These are phyloP conservation scores for Peromyscus maniculatus DNA, from an alignment of 2,113 vertebrate species.

Conservation along the genomic window DNA sequence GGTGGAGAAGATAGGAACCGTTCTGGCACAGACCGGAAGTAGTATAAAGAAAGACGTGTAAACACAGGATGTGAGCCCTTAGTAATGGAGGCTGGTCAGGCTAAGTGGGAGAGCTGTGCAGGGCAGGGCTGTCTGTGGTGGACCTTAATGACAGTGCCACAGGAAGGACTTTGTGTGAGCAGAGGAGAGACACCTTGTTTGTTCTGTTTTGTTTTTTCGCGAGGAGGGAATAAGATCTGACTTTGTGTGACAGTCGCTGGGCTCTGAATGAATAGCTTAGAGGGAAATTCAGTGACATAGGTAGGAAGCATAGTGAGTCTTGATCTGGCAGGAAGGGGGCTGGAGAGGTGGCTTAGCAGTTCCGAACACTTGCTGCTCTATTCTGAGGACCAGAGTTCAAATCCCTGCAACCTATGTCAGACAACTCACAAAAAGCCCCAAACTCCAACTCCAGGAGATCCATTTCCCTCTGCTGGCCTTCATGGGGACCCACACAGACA, in stretches of 20 bases:
- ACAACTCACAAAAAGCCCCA: neutral
- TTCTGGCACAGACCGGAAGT: slow-evolving; percentile 31
- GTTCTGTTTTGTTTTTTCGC: neutral
- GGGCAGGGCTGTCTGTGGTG: neutral
- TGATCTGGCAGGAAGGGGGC: neutral
- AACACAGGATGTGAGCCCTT: neutral
- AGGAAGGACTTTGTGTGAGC: neutral
- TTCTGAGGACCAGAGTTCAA: neutral
- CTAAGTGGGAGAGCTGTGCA: neutral
- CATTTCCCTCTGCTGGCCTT: too few relatives aligned
- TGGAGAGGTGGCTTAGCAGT: neutral
- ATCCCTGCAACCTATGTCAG: neutral
- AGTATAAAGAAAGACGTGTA: neutral
- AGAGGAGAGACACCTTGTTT: neutral
- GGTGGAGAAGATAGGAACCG: slow-evolving; percentile 40
- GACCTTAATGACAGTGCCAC: neutral
- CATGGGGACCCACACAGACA: neutral
- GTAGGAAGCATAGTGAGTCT: neutral
- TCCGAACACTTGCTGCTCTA: neutral
- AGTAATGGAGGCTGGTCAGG: neutral
- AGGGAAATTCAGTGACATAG: neutral
- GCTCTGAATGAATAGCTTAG: neutral
- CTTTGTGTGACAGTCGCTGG: neutral
- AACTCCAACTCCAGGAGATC: neutral
- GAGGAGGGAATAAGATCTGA: neutral